Evolutionary conservation across 1,140 invertebrate genomes (phyloP).

Genomic region (Diabrotica undecimpunctata): DNA sequence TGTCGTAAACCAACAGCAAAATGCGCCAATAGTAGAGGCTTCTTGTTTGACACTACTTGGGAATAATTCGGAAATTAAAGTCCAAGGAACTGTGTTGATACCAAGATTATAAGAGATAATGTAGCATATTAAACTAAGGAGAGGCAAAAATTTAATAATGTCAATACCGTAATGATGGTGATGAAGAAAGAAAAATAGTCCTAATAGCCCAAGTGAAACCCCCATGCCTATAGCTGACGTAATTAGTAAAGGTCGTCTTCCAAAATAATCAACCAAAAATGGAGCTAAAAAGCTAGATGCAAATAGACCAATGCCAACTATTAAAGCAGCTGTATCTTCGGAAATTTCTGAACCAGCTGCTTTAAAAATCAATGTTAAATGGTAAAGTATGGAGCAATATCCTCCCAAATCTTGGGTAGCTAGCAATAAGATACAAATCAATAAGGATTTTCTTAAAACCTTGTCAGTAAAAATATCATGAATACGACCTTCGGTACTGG

Average conservation of each 20-base stretch:
- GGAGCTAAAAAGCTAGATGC: conserved; percentile 57
- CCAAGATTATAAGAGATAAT: conserved; percentile 66
- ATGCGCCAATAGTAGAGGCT: conserved; percentile 54
- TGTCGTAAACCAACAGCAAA: background rate
- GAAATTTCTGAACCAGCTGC: conserved; percentile 55
- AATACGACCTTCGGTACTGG: conserved; percentile 15
- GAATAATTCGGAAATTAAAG: conserved; percentile 70
- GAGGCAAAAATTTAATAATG: conserved; percentile 56
- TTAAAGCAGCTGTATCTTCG: conserved; percentile 62
- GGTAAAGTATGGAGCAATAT: conserved; percentile 78
- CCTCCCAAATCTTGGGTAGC: conserved; percentile 73
- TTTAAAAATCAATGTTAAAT: conserved; percentile 68
- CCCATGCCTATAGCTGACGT: conserved; percentile 56
- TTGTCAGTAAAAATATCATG: conserved; percentile 47
- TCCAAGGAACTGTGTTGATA: conserved; percentile 64
- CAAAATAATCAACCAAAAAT: conserved; percentile 63
- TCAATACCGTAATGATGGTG: conserved; percentile 42
- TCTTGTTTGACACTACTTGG: conserved; percentile 63
- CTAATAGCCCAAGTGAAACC: conserved; percentile 52
- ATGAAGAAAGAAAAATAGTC: conserved; percentile 59
- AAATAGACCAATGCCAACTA: conserved; percentile 67
- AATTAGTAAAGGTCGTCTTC: conserved; percentile 64
- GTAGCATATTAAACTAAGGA: conserved; percentile 62
- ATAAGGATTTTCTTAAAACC: conserved; percentile 59
- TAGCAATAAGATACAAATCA: conserved; percentile 66